phyloP scores from a whole-genome alignment of 2,113 vertebrate genomes.

The Onychorhynchus coronatus region DNA sequence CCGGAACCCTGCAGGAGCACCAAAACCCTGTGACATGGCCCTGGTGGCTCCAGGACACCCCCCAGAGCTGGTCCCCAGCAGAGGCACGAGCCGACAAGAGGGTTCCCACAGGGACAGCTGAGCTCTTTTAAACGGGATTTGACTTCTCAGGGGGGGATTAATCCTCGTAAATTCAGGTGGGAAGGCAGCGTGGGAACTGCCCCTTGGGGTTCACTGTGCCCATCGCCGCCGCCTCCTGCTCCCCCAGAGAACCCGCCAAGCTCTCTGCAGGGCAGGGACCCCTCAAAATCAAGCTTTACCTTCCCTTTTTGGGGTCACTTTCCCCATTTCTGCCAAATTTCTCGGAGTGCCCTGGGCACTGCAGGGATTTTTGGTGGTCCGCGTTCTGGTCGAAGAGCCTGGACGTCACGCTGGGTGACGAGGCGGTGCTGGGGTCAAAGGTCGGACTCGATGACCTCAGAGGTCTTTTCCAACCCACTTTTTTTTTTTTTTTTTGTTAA shows the following conservation, averaged over 20 bases:
- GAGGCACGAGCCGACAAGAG: neutral
- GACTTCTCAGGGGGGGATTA: neutral
- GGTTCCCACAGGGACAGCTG: rapidly evolving
- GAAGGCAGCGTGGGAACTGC: neutral
- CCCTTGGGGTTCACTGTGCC: neutral
- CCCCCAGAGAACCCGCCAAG: neutral
- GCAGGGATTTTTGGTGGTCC: neutral
- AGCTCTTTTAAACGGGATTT: neutral
- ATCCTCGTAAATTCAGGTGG: neutral
- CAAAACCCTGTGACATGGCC: rapidly evolving
- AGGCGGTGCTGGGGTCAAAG: no score
- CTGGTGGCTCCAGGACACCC: rapidly evolving
- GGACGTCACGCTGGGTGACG: no score
- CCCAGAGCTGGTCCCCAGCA: rapidly evolving
- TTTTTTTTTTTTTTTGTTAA: no score
- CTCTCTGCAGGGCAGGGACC: neutral
- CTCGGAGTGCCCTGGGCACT: neutral
- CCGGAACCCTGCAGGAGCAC: neutral
- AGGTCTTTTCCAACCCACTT: neutral
- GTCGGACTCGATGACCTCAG: neutral
- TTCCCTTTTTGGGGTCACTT: neutral
- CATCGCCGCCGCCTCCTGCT: rapidly evolving
- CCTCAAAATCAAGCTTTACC: neutral
- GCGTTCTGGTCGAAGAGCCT: neutral
- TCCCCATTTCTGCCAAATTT: neutral